These are phyloP conservation scores for Upupa epops DNA, from an alignment of 2,113 vertebrate genomes.

Conservation along the genomic window DNA sequence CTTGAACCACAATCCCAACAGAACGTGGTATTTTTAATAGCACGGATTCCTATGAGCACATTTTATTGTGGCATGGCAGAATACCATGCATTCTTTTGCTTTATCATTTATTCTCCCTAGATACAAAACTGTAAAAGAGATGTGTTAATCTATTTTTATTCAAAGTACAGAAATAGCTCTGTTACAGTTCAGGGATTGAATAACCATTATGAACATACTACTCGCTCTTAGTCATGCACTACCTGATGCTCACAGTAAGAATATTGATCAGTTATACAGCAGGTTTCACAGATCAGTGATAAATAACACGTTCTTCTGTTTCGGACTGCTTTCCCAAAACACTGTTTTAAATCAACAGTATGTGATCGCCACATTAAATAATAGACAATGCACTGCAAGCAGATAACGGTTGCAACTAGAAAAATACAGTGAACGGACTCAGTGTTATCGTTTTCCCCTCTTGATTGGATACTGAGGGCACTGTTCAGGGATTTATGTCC, in stretches of 20 bases:
- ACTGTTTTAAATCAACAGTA: conserved; percentile 27
- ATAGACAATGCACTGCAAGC: conserved; percentile 30
- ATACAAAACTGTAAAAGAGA: conserved; percentile 59
- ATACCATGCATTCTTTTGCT: conserved; percentile 63
- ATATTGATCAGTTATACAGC: conserved; percentile 52
- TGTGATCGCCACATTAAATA: neutral
- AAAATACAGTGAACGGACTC: neutral
- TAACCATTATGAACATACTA: conserved; percentile 45
- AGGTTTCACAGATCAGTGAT: conserved; percentile 5
- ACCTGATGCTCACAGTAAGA: conserved; percentile 50
- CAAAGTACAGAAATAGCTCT: conserved; percentile 66
- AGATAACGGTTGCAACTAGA: neutral
- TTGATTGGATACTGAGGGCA: conserved; percentile 28
- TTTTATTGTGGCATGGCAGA: conserved; percentile 58
- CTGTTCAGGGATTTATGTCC: conserved; percentile 16
- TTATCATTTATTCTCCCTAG: conserved; percentile 67
- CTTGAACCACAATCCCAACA: conserved; percentile 44
- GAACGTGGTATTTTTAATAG: conserved; percentile 61
- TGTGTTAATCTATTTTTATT: conserved; percentile 71
- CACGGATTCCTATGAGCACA: conserved; percentile 26
- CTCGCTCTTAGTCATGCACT: conserved; percentile 7
- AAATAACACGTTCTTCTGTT: conserved; percentile 33
- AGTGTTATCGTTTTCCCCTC: conserved; percentile 16
- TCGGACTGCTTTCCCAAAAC: conserved; percentile 30
- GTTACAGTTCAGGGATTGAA: conserved; percentile 52